phyloP scores from a whole-genome alignment of 2,113 vertebrate genomes.

The Xenotilapia flavipinnis region DNA sequence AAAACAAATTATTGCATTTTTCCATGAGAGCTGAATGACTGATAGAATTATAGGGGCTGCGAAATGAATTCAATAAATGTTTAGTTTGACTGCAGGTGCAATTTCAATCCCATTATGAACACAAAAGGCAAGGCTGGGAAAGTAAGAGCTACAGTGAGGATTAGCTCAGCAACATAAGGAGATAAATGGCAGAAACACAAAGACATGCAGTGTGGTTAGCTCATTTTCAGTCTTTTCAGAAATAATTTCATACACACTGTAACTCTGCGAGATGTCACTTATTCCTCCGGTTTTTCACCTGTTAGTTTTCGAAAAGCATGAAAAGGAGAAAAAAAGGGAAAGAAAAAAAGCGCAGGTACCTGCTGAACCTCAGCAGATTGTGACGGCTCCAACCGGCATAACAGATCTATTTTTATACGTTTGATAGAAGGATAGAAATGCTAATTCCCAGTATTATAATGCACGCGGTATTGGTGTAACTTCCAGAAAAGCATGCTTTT shows the following conservation, averaged over 20 bases:
- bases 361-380: background rate
- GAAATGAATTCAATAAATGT: background rate
- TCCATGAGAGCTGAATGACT: background rate
- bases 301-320: background rate
- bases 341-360: background rate
- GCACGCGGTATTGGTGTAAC: slow-evolving; percentile 15
- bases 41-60: background rate
- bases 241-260: background rate
- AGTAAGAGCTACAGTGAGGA: background rate
- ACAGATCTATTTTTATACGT: slow-evolving; percentile 44
- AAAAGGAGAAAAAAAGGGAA: background rate
- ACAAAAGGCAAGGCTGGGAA: background rate
- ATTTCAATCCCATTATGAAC: slow-evolving; percentile 20
- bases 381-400: background rate
- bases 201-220: background rate
- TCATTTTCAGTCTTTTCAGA: background rate
- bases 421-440: slow-evolving; percentile 45
- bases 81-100: slow-evolving; percentile 24
- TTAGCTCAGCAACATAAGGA: background rate
- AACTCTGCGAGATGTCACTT: background rate
- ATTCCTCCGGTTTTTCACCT: background rate
- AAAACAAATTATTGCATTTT: slow-evolving; percentile 8
- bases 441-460: slow-evolving; percentile 63
- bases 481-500: background rate
- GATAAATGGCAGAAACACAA: background rate